Conservation (phyloP, 2,888 invertebrate genomes). For the Orchesella flavescens region DNA sequence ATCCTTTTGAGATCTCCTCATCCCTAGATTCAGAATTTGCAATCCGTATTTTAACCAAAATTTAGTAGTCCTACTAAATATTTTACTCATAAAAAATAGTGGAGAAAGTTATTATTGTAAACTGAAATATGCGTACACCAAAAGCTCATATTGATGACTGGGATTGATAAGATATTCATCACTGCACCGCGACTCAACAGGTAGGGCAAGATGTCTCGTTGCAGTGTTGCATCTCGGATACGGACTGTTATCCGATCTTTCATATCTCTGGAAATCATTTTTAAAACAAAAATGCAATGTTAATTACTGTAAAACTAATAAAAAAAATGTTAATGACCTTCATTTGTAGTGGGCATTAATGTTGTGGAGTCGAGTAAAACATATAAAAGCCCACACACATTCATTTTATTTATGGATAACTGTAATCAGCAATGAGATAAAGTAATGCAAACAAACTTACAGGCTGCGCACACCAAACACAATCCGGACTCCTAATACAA, state of each 20-base stretch:
- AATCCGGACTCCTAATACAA: slow-evolving; percentile 55
- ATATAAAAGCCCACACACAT: no score
- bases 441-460: slow-evolving; percentile 36
- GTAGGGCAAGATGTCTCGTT: slow-evolving; percentile 42
- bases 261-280: slow-evolving; percentile 43
- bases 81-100: no score
- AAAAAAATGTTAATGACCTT: neutral
- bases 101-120: no score
- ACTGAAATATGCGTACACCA: slow-evolving; percentile 14
- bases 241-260: slow-evolving; percentile 49
- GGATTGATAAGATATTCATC: slow-evolving; percentile 41
- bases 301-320: neutral
- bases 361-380: no score
- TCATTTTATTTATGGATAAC: no score
- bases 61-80: no score
- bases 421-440: neutral
- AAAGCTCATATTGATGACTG: slow-evolving; percentile 37
- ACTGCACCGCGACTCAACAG: slow-evolving; percentile 40
- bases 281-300: neutral
- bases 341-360: no score
- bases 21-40: slow-evolving; percentile 57
- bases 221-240: slow-evolving; percentile 62
- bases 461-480: slow-evolving; percentile 63
- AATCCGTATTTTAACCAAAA: no score
- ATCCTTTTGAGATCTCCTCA: slow-evolving; percentile 69